A percentile compares a stretch with the other conserved stretches of the same genome.
Evolutionary conservation across 2,113 vertebrate species (phyloP).

Genomic region (Tachuris rubrigastra): DNA sequence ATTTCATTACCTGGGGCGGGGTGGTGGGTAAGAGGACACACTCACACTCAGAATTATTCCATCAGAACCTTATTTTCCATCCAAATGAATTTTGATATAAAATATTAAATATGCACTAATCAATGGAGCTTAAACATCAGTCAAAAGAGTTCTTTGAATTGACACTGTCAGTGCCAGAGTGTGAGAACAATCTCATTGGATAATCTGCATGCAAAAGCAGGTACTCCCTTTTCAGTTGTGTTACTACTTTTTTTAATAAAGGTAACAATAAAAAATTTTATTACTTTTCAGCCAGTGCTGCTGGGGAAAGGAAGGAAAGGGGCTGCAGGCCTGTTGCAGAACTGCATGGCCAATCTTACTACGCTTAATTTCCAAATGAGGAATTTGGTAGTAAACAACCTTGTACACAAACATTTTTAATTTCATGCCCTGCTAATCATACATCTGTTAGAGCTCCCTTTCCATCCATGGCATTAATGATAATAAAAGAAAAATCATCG

Average conservation of each 20-base stretch:
- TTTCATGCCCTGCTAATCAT: conserved; percentile 80
- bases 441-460: conserved; percentile 74
- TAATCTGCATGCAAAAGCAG: neutral
- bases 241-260: neutral
- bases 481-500: conserved; percentile 63
- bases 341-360: conserved; percentile 7
- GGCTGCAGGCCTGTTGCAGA: neutral
- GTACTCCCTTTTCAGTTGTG: neutral
- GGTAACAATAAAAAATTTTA: neutral
- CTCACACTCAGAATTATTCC: neutral
- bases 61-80: conserved; percentile 13
- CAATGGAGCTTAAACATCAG: neutral
- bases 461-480: conserved; percentile 17
- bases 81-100: neutral
- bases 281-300: neutral
- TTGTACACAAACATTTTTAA: conserved; percentile 75
- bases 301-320: neutral
- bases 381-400: conserved; percentile 70
- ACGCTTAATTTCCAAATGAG: conserved; percentile 64
- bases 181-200: neutral
- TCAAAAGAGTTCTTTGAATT: conserved; percentile 3
- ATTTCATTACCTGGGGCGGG: neutral
- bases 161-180: neutral
- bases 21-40: neutral
- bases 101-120: neutral